Base-by-base conservation (phyloP, 2,888 invertebrate genomes). In the Ichneumoninae sp. region DNA sequence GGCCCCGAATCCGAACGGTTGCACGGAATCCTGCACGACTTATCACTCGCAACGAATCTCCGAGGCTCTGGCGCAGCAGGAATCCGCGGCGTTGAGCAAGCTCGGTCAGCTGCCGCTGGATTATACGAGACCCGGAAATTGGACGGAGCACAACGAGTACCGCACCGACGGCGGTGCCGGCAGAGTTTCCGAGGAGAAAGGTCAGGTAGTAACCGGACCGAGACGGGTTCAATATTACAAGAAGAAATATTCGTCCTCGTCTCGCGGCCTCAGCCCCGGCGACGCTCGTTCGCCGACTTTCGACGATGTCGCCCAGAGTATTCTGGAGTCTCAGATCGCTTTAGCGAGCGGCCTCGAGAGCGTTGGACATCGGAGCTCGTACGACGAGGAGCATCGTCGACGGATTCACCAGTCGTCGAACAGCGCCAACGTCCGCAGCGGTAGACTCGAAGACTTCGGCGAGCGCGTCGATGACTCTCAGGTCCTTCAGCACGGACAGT, bases 111-210 rank as follows among this genome's bases (percentile, higher is more conserved):
- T 33, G 33, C 40, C 80, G 10, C 79, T 87, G 10, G 86, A 89
- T 26, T 86, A 87, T 40, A 60, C 86, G 0, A 89, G 86, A 54
- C 91, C 91, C n/a, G 92, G 91, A 19, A 92, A 87, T 30, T 92
- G 92, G 92, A 86, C 88, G 0, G 91, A 92, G 50, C 89, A 88
- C 36, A 91, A 92, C 74, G 87, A 90, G 10, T 92, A 89, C 70
- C 84, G 84, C n/a, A 88, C 90, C 2, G 87, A 91, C 44, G 87
- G 88, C 69, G 91, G 91, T n/a, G 86, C 84, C 16, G 92, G 91
- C 5, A 84, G 88, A 66, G 89, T 91, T 70, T 87, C 88, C 36
- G 91, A 92, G 84, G 89, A 90, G 60, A 87, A 86, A 3, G 91
- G 91, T 0, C 92, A 92, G 77, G 69, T 85, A 0, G 89, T 88